phyloP scores from a whole-genome alignment of 1,140 invertebrate species.

The Aleiodes sp. region DNA sequence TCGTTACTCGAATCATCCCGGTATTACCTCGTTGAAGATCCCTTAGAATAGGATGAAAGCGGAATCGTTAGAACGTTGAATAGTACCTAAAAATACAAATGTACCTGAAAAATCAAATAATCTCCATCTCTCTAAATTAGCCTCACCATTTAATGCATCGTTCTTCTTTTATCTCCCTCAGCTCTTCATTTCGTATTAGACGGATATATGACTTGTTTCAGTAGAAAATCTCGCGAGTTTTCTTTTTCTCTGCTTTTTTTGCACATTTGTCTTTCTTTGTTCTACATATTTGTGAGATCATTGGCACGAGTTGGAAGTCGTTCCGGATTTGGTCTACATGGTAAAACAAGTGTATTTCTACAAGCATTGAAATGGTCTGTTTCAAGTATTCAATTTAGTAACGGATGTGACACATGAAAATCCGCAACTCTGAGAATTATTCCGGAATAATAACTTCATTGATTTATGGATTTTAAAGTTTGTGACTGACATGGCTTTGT shows the following conservation, averaged over 20 bases:
- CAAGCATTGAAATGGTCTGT: no score
- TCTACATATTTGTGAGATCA: conserved; percentile 5
- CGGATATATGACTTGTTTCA: not conserved
- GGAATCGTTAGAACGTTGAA: not conserved
- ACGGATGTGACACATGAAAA: not conserved
- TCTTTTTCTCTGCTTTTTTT: not conserved
- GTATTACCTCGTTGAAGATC: conserved; percentile 42
- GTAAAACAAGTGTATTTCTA: not conserved
- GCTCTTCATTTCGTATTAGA: not conserved
- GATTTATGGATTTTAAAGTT: not conserved
- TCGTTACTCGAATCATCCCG: conserved; percentile 39
- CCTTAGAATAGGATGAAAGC: conserved; percentile 19
- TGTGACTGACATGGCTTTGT: not conserved
- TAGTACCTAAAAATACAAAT: conserved; percentile 7
- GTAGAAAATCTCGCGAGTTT: not conserved
- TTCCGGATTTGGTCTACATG: conserved; percentile 13
- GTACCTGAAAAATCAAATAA: not conserved
- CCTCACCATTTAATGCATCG: not conserved
- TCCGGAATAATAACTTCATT: not conserved
- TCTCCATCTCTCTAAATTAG: not conserved
- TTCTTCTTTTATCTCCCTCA: not conserved
- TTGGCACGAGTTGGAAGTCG: not conserved
- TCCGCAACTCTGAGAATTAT: not conserved
- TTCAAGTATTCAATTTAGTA: not conserved
- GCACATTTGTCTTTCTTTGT: not conserved